A percentile compares a stretch with the other conserved stretches of the same genome.
phyloP scores from a whole-genome alignment of 2,888 invertebrate genomes.

The Nomada fabriciana region DNA sequence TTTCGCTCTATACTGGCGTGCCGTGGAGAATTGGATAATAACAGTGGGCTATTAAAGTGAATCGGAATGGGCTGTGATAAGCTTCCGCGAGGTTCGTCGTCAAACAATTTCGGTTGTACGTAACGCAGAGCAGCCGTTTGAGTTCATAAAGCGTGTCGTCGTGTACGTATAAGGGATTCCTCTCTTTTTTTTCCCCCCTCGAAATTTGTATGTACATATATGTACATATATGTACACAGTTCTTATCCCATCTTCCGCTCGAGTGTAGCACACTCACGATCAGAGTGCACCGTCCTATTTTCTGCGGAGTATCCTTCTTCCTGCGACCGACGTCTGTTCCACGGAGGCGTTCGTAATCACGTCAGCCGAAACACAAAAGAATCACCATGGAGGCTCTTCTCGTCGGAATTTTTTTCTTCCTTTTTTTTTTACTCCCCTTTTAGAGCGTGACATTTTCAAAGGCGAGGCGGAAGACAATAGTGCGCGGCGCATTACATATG shows the following conservation, averaged over 20 bases:
- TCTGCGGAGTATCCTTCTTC: constrained; percentile 52
- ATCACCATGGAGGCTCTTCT: constrained; percentile 42
- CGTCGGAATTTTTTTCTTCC: background rate
- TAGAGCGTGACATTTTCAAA: constrained; percentile 44
- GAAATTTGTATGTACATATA: too few relatives aligned
- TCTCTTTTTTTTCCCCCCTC: constrained; percentile 4
- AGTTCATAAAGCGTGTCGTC: constrained; percentile 13
- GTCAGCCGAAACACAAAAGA: constrained; percentile 50
- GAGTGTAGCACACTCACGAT: constrained; percentile 29
- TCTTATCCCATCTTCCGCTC: constrained; percentile 37
- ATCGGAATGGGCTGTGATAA: background rate
- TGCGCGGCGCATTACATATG: background rate
- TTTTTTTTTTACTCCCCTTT: background rate
- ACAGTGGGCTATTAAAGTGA: background rate
- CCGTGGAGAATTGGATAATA: too few relatives aligned
- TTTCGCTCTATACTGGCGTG: too few relatives aligned
- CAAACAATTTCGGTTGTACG: constrained; percentile 7
- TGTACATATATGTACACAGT: background rate
- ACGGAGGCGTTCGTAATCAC: constrained; percentile 35
- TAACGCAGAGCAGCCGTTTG: constrained; percentile 15
- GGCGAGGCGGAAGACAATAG: constrained; percentile 51
- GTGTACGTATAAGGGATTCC: constrained; percentile 13
- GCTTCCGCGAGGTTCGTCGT: background rate
- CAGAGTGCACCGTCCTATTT: constrained; percentile 30
- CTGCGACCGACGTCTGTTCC: constrained; percentile 38